Base-by-base conservation (phyloP, 1,140 invertebrate species). In the Eciton burchellii region DNA sequence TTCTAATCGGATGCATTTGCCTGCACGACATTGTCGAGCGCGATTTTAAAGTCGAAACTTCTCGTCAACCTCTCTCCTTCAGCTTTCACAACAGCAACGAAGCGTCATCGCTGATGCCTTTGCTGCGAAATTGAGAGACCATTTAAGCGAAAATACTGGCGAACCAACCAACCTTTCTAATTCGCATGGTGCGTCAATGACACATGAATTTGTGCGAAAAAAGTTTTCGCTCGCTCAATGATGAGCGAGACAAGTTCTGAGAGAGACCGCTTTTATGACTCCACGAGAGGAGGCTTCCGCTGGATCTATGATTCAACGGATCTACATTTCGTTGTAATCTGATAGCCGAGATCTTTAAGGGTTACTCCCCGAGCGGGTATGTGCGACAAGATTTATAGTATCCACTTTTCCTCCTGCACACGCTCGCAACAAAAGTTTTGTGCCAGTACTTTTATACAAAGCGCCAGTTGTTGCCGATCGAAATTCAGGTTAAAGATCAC, bases 11-110 rank as follows among this genome's bases (percentile, higher is more conserved):
- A 82, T 82, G 76, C 84, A 49, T 45, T 84, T 86, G 70, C 56
- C 85, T 82, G 59, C 63, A 71, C 76, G 12, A 41, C 83, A 88
- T 88, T 88, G 83, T 88, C 86, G 66, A 81, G 77, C 68, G 88
- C 79, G 83, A 79, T 83, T 85, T 62, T 73, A 71, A 88, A 88
- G 87, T 88, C 79, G 86, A 88, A 85, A 79, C 72, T 74, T 59
- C 24, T 21, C 9, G 45, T 68, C 35, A 56, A 54, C 16, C 29
- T 65, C 35, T 79, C 24, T 70, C 12, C 16, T 29, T 54, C 41
- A 41, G 35, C 14, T 62, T 83, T 35, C 26, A n/a, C 24, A n/a
- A 21, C 6, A 9, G 73, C 59, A 3, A 63, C 8, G 19, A 49
- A 41, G n/a, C 35, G 35, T 54, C 8, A 19, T n/a, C 26, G 35